A percentile compares a stretch with the other conserved stretches of the same genome.
phyloP scores from a whole-genome alignment of 2,113 vertebrate genomes.

The Callospermophilus lateralis region DNA sequence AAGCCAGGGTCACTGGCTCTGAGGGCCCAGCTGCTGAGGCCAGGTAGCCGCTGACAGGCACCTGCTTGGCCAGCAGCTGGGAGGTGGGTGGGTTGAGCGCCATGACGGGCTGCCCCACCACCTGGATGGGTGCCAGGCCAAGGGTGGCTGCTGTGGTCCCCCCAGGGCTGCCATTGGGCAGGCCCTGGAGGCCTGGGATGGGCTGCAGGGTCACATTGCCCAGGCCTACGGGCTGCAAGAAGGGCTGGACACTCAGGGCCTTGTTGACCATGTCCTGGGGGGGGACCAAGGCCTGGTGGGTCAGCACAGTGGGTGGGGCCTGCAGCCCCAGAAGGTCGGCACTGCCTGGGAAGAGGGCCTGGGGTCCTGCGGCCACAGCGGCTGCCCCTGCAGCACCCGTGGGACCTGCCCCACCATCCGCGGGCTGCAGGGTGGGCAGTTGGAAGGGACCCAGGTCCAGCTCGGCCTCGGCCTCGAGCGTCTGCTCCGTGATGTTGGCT shows the following conservation, averaged over 20 bases:
- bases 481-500: constrained; percentile 99
- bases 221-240: constrained; percentile 95
- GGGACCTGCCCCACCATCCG: constrained; percentile 86
- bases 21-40: constrained; percentile 90
- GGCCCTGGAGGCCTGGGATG: constrained; percentile 93
- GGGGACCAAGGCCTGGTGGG: constrained; percentile 95
- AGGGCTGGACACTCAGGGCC: constrained; percentile 96
- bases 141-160: constrained; percentile 91
- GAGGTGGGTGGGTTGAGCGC: constrained; percentile 95
- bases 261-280: constrained; percentile 96
- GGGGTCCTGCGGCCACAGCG: constrained; percentile 87
- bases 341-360: constrained; percentile 91
- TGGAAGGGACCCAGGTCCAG: constrained; percentile 97
- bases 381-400: constrained; percentile 85
- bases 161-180: constrained; percentile 95
- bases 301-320: constrained; percentile 89
- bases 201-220: constrained; percentile 97
- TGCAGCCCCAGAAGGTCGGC: constrained; percentile 92
- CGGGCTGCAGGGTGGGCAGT: constrained; percentile 93
- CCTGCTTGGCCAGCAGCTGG: constrained; percentile 93
- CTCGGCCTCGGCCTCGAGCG: constrained; percentile 95
- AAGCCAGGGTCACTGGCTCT: constrained; percentile 89
- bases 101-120: constrained; percentile 97
- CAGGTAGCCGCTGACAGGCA: constrained; percentile 93
- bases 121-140: constrained; percentile 96